Evolutionary conservation across 2,888 invertebrate genomes (phyloP).

Genomic region (Drymonia ruficornis): DNA sequence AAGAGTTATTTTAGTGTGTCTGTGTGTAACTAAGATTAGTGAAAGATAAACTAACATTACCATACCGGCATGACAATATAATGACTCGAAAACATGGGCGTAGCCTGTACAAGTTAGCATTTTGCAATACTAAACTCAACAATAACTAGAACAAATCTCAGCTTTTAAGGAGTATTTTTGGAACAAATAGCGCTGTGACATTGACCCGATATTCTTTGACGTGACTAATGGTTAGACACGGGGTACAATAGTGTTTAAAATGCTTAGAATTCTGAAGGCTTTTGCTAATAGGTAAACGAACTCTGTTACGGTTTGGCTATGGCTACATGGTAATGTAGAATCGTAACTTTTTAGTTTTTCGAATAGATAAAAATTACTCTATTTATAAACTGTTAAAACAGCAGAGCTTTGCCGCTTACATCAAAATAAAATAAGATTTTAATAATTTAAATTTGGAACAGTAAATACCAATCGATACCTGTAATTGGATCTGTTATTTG

Average conservation of each 20-base stretch:
- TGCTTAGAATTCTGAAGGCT: neutral
- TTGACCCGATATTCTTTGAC: neutral
- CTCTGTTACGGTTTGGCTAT: neutral
- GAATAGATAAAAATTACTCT: no score
- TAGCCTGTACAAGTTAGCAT: neutral
- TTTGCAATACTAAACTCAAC: neutral
- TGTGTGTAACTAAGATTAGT: no score
- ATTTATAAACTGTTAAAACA: no score
- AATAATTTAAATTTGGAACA: neutral
- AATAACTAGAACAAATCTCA: constrained; percentile 1
- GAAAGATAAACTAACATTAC: neutral
- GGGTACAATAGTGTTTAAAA: neutral
- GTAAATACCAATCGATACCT: neutral
- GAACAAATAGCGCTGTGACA: neutral
- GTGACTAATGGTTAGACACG: neutral
- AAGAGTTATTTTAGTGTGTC: no score
- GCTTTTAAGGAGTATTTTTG: neutral
- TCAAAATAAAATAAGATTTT: no score
- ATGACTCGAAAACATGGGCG: neutral
- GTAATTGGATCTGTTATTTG: neutral
- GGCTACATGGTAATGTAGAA: no score
- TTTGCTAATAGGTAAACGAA: neutral
- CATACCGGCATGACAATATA: neutral
- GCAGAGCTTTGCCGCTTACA: no score
- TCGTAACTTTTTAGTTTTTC: no score